Evolutionary conservation across 2,797 vertebrate genomes (phyloP).

Genomic region (Uromys caudimaculatus): DNA sequence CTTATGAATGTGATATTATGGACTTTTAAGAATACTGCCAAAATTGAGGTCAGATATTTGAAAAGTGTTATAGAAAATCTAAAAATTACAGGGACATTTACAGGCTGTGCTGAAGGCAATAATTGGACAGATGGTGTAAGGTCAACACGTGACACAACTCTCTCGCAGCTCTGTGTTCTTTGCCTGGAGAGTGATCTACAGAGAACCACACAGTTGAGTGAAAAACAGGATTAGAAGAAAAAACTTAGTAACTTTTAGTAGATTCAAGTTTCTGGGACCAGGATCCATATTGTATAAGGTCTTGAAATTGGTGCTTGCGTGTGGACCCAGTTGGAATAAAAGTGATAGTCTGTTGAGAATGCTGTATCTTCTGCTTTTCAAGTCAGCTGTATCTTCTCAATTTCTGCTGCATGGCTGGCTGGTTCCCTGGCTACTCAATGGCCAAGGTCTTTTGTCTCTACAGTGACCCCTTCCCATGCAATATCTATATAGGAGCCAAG

Average conservation of each 20-base stretch:
- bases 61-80: conserved; percentile 33
- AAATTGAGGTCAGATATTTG: conserved; percentile 40
- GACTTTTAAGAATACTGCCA: conserved; percentile 2
- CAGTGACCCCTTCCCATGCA: background rate
- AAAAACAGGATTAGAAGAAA: background rate
- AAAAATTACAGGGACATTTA: conserved; percentile 49
- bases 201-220: background rate
- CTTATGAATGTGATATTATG: background rate
- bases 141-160: background rate
- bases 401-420: background rate
- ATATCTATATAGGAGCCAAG: background rate
- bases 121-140: background rate
- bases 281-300: background rate
- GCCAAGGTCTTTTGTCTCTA: background rate
- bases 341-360: background rate
- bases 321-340: background rate
- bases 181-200: background rate
- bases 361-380: conserved; percentile 33
- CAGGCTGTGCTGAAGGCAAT: background rate
- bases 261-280: background rate
- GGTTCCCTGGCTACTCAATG: background rate
- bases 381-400: background rate
- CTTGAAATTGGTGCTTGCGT: background rate
- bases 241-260: background rate
- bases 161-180: background rate